A percentile compares a stretch with the other conserved stretches of the same genome.
These are phyloP conservation scores for Rhodeus uyekii DNA, from an alignment of 2,797 vertebrate genomes.

Conservation along the genomic window DNA sequence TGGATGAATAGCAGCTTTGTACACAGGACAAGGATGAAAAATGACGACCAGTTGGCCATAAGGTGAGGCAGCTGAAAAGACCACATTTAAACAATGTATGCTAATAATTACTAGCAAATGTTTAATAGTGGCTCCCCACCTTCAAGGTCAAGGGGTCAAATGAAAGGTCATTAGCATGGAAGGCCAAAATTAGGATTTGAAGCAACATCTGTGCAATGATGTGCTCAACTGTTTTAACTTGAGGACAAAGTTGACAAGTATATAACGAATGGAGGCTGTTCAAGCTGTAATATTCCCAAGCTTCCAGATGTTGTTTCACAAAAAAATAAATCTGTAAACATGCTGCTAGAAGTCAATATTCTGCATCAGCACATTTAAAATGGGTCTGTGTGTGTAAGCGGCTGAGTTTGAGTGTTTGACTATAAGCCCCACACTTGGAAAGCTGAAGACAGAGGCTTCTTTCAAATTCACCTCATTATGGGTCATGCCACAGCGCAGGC, in stretches of 20 bases:
- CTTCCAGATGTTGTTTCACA: background rate
- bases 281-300: background rate
- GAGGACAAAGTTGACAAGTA: background rate
- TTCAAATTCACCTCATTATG: conserved; percentile 74
- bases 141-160: conserved; percentile 75
- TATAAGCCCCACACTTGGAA: conserved; percentile 32
- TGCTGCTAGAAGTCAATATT: conserved; percentile 20
- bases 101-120: conserved; percentile 73
- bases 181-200: conserved; percentile 7
- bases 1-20: conserved; percentile 82
- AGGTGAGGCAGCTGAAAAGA: conserved; percentile 61
- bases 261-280: background rate
- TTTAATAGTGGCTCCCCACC: conserved; percentile 77
- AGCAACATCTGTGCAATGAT: background rate
- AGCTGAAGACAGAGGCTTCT: conserved; percentile 69
- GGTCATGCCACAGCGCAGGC: conserved; percentile 60
- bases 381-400: conserved; percentile 5
- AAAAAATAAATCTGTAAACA: conserved; percentile 35
- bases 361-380: conserved; percentile 7
- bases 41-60: conserved; percentile 76
- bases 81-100: conserved; percentile 52
- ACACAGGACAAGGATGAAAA: conserved; percentile 79
- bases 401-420: conserved; percentile 6
- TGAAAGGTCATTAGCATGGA: conserved; percentile 36
- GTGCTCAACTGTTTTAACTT: conserved; percentile 9